phyloP scores from a whole-genome alignment of 1,140 invertebrate genomes.

The Drosophila teissieri region DNA sequence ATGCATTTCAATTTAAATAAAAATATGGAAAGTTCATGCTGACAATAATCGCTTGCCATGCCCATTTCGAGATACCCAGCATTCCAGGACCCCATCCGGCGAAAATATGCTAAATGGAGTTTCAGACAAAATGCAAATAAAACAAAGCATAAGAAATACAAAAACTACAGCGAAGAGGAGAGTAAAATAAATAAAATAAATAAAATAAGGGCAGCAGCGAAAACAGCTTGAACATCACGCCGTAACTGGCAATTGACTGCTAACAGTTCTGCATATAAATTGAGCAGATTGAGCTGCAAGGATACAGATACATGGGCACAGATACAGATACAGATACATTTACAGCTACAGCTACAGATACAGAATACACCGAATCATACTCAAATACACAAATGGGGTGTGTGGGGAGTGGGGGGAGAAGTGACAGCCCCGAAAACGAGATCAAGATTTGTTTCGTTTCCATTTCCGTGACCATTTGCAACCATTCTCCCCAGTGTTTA shows the following conservation, averaged over 20 bases:
- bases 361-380: conserved; percentile 2
- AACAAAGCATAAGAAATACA: conserved; percentile 12
- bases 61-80: background rate
- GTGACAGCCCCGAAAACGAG: conserved; percentile 39
- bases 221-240: conserved; percentile 32
- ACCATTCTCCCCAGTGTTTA: conserved; percentile 48
- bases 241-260: conserved; percentile 60
- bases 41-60: too few relatives aligned
- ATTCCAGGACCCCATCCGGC: background rate
- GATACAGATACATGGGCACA: conserved; percentile 4
- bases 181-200: conserved; percentile 46
- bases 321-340: conserved; percentile 15
- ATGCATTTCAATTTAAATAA: too few relatives aligned
- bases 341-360: conserved; percentile 16
- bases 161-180: background rate
- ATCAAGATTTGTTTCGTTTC: conserved; percentile 71
- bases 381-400: background rate
- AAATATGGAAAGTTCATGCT: too few relatives aligned
- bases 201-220: conserved; percentile 4
- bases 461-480: conserved; percentile 56
- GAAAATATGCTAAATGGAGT: conserved; percentile 27
- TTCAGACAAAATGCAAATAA: conserved; percentile 4
- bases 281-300: conserved; percentile 9
- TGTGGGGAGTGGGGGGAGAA: background rate
- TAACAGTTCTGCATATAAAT: conserved; percentile 49